Evolutionary conservation across 1,140 invertebrate genomes (phyloP), one percentile per base, ranked within the genome.

Genomic region (Pseudomyrmex gracilis): DNA sequence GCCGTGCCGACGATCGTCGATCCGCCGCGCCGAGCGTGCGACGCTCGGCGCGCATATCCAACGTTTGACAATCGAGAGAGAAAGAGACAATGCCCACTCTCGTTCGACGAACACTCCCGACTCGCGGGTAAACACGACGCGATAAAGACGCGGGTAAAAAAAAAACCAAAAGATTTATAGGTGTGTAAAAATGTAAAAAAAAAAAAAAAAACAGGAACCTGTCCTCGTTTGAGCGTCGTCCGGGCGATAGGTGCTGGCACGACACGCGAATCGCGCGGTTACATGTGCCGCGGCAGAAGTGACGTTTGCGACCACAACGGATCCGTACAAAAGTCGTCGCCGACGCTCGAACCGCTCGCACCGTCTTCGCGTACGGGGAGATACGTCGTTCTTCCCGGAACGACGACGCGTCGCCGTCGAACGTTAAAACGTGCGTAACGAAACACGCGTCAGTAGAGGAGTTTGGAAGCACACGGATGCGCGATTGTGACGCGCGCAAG

Each of bases 31-130:
- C 77, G 68, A 68, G 34, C 2, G 51, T 5, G 34, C 34, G n/a
- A 34, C 58, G 45, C 58, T 74, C 45, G 22, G 57, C 45, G 73
- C 17, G 64, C 76, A 80, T 80, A 80, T 80, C 66, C 13, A 17
- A 12, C 51, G 13, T 70, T 13, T 20, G 34, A 55, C 8, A 8
- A 51, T 63, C 2, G 13, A 53, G 7, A 45, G 13, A 24, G 17
- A 34, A 34, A 34, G 34, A 34, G 34, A 34, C 34, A 34, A 34
- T 34, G 34, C 34, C 7, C 34, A 34, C 34, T 34, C 34, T 34
- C 34, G 34, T 34, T 34, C 34, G 5, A 34, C 34, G 7, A 34
- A 34, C 34, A 34, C 34, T 34, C 34, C 34, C 34, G 34, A 5
- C 34, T 34, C 0, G 34, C 34, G 34, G n/a, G n/a, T 34, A 34